phyloP scores from a whole-genome alignment of 2,888 invertebrate genomes.

The Dolichomitus sp. region DNA sequence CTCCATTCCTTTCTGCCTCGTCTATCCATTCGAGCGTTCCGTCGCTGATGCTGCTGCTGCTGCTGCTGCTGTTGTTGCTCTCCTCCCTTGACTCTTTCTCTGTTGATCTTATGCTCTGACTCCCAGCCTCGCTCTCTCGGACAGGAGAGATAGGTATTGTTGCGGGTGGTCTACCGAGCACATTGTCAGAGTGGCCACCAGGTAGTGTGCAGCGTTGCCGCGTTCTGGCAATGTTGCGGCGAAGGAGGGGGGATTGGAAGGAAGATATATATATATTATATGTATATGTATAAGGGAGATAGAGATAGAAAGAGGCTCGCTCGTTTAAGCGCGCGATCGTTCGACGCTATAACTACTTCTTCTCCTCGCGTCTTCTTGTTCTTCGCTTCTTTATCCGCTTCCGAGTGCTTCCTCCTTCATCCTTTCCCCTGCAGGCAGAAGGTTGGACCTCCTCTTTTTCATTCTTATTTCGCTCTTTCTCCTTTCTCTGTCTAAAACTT shows the following conservation, averaged over 20 bases:
- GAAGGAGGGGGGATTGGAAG: conserved; percentile 36
- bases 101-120: conserved; percentile 43
- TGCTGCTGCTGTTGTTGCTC: conserved; percentile 40
- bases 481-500: conserved; percentile 49
- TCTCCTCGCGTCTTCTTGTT: conserved; percentile 57
- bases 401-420: conserved; percentile 64
- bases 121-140: conserved; percentile 67
- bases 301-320: conserved; percentile 33
- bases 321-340: conserved; percentile 70
- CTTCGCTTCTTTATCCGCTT: conserved; percentile 66
- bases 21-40: conserved; percentile 45
- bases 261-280: background rate
- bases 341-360: conserved; percentile 62
- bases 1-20: conserved; percentile 1
- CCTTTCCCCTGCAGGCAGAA: conserved; percentile 38
- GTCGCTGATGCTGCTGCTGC: background rate
- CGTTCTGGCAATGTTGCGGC: conserved; percentile 82
- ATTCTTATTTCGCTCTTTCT: conserved; percentile 15
- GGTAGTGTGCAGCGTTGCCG: conserved; percentile 84
- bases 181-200: conserved; percentile 85
- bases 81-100: conserved; percentile 29
- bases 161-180: conserved; percentile 85
- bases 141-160: conserved; percentile 83
- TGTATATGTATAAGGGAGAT: conserved; percentile 8
- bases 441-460: conserved; percentile 6